Evolutionary conservation across 2,797 vertebrate genomes (phyloP).

Genomic region (Etheostoma perlongum): DNA sequence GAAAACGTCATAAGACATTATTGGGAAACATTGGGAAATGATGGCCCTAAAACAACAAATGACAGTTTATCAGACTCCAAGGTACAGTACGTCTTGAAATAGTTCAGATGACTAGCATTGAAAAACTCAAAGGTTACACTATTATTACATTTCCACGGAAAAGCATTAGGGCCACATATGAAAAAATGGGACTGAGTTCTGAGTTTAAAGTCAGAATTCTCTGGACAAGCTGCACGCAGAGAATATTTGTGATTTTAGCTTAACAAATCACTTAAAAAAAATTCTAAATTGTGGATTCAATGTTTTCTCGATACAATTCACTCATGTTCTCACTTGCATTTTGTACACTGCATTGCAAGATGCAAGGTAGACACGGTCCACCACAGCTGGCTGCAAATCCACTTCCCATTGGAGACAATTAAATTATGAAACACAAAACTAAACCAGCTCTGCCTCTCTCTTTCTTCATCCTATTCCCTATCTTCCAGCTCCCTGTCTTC

Average conservation of each 20-base stretch:
- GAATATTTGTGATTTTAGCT: neutral
- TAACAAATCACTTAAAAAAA: neutral
- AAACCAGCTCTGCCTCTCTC: constrained; percentile 19
- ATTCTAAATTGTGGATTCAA: neutral
- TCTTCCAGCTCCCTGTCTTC: constrained; percentile 4
- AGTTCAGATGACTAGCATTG: no score
- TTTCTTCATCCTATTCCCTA: constrained; percentile 7
- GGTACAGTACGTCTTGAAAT: no score
- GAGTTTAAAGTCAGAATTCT: no score
- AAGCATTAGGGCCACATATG: no score
- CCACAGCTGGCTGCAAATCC: constrained; percentile 23
- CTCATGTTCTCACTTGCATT: neutral
- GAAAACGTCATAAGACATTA: no score
- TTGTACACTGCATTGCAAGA: neutral
- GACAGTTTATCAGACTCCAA: no score
- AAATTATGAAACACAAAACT: constrained; percentile 31
- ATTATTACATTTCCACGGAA: no score
- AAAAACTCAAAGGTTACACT: no score
- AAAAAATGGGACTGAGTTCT: no score
- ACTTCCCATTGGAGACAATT: constrained; percentile 51
- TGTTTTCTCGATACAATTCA: neutral
- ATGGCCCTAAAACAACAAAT: no score
- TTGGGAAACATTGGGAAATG: no score
- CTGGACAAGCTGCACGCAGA: neutral
- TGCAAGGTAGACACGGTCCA: neutral